Evolutionary conservation across 2,113 vertebrate genomes (phyloP).

Genomic region (Columba livia): DNA sequence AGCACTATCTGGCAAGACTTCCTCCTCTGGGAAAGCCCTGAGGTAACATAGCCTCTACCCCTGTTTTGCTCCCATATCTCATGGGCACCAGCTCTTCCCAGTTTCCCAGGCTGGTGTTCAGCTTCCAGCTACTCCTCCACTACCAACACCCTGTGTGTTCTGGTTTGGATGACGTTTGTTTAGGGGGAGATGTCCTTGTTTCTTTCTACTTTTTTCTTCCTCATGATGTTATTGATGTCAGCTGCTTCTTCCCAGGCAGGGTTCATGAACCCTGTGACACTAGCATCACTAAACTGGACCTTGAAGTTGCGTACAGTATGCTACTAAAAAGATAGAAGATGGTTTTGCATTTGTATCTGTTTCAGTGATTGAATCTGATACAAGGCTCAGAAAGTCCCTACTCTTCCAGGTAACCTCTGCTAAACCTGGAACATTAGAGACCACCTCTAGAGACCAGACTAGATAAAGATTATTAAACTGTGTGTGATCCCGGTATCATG

Average conservation of each 20-base stretch:
- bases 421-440: not conserved
- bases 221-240: accelerated
- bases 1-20: not conserved
- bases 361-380: not conserved
- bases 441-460: not conserved
- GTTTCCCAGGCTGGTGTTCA: not conserved
- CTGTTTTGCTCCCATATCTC: accelerated
- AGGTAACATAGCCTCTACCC: not conserved
- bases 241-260: not conserved
- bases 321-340: not conserved
- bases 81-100: not conserved
- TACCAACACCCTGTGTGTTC: accelerated
- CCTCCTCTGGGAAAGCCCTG: accelerated
- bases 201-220: not conserved
- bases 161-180: not conserved
- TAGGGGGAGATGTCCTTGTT: not conserved
- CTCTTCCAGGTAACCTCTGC: not conserved
- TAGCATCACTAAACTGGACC: not conserved
- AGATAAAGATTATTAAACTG: not conserved
- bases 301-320: not conserved
- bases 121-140: not conserved
- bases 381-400: not conserved
- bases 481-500: not conserved
- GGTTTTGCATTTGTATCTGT: not conserved
- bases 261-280: not conserved